Evolutionary conservation across 1,140 invertebrate genomes (phyloP), one percentile per base, ranked within the genome.

Genomic region (Yoshiicerus persimilis): DNA sequence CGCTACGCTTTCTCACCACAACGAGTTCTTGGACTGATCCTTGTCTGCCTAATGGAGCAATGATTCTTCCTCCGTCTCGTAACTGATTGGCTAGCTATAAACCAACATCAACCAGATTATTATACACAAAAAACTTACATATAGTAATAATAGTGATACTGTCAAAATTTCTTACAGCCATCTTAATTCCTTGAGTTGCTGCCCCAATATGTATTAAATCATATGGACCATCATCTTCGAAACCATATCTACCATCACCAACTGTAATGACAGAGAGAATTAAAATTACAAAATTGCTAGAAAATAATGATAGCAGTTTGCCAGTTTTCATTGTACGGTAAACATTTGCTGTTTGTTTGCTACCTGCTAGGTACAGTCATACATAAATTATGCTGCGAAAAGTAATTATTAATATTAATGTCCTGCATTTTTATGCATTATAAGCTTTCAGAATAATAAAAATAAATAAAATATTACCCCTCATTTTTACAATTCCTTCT

Each of bases 121-220:
- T 2, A 41, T 6, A 41, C 5, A 41, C 2, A 13, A 41, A 41
- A 13, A 13, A 6, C 39, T 41, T 64, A 64, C 3, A 2, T 11
- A 6, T 6, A 6, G 4, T 41, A 13, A 6, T 41, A 6, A 41
- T 20, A 23, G 23, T 64, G 1, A 41, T 41, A 41, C 39, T n/a
- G 4, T 2, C 39, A 41, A 41, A 41, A 2, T 41, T 41, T 6
- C 2, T 41, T 64, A 10, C 2, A 27, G n/a, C 9, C 9, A 64
- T 23, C 20, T 23, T 23, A 23, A 3, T 9, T 1, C 2, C 3
- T 64, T 64, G 87, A 13, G 86, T 75, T 38, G 85, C 66, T 20
- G 89, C 87, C 39, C 95, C 95, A 80, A 95, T 95, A 92, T 95
- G 95, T 89, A 95, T 95, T 23, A 94, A 94, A 92, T 95, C 94